A percentile compares a stretch with the other conserved stretches of the same genome.
Evolutionary conservation across 2,113 vertebrate species (phyloP).

Genomic region (Ptyas mucosa): DNA sequence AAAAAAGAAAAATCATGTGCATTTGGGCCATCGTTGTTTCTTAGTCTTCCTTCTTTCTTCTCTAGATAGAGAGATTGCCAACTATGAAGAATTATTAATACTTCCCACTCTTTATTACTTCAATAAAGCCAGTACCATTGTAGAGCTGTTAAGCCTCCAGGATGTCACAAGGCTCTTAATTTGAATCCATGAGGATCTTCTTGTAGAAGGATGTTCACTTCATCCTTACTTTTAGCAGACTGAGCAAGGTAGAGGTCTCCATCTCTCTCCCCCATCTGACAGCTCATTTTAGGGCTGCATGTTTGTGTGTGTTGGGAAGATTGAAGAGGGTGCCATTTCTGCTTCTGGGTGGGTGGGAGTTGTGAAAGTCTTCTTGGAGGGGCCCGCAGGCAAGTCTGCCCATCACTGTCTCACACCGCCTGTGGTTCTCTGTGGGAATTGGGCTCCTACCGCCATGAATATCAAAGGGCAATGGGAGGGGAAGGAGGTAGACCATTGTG

Average conservation of each 20-base stretch:
- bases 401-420: slow-evolving; percentile 14
- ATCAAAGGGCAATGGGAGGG: slow-evolving; percentile 25
- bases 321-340: not conserved
- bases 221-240: not conserved
- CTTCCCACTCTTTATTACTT: not conserved
- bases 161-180: not conserved
- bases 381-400: not conserved
- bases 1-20: not conserved
- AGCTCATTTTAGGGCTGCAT: not conserved
- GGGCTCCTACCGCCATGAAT: slow-evolving; percentile 16
- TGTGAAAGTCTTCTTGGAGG: not conserved
- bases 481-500: slow-evolving; percentile 30
- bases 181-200: not conserved
- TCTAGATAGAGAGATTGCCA: not conserved
- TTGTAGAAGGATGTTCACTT: not conserved
- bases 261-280: not conserved
- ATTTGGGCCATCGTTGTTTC: not conserved
- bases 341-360: not conserved
- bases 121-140: not conserved
- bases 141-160: not conserved
- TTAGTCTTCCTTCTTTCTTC: not conserved
- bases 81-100: not conserved
- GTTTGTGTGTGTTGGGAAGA: not conserved
- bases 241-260: not conserved
- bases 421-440: not conserved